These are phyloP conservation scores for Paguma larvata DNA, from an alignment of 2,797 vertebrate species.

Conservation along the genomic window DNA sequence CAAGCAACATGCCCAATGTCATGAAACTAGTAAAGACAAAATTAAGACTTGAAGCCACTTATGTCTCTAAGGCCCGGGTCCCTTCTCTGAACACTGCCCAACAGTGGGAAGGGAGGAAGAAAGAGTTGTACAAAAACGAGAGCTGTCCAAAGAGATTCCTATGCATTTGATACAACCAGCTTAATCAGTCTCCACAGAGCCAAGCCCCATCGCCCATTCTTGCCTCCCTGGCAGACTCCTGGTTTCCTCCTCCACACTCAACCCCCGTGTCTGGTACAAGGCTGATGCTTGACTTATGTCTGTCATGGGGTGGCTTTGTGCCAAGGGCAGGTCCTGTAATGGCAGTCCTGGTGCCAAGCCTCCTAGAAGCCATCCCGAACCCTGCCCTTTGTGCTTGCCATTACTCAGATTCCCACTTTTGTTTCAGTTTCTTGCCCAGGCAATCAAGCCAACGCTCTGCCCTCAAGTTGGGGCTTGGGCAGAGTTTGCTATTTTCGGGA, in stretches of 20 bases:
- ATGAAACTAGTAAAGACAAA: conserved; percentile 18
- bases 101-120: not conserved
- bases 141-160: not conserved
- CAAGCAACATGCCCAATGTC: not conserved
- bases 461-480: not conserved
- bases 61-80: not conserved
- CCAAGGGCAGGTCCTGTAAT: not conserved
- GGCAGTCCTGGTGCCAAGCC: not conserved
- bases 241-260: not conserved
- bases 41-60: not conserved
- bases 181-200: not conserved
- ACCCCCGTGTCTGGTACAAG: not conserved
- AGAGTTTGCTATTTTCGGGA: not conserved
- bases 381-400: not conserved
- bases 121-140: not conserved
- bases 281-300: not conserved
- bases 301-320: not conserved
- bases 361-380: not conserved
- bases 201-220: not conserved
- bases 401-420: not conserved
- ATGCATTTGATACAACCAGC: not conserved
- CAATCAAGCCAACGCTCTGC: conserved; percentile 19
- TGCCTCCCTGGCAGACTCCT: not conserved
- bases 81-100: not conserved
- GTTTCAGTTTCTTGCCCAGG: not conserved